A percentile compares a stretch with the other conserved stretches of the same genome.
Evolutionary conservation across 2,888 invertebrate species (phyloP).

Genomic region (Cryptosula pallasiana): DNA sequence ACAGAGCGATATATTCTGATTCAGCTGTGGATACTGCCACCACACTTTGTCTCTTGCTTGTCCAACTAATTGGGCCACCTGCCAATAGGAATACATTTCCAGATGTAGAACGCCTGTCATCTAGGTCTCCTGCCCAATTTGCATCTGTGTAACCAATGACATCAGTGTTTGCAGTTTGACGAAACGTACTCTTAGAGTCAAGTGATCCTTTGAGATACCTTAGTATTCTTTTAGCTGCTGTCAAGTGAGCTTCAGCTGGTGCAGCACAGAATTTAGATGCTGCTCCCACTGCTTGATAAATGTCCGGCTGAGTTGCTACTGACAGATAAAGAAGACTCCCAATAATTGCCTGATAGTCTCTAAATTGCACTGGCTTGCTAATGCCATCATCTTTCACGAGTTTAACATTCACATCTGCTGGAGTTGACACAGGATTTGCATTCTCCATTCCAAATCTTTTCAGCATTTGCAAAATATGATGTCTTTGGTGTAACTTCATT

Average conservation of each 20-base stretch:
- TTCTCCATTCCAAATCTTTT: slow-evolving; percentile 25
- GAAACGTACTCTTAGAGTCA: slow-evolving; percentile 24
- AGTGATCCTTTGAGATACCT: slow-evolving; percentile 28
- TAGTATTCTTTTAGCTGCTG: slow-evolving; percentile 30
- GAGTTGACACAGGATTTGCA: slow-evolving; percentile 29
- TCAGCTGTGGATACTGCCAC: too few species aligned
- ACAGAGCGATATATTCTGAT: too few species aligned
- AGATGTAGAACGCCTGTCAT: slow-evolving; percentile 38
- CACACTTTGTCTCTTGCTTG: too few species aligned
- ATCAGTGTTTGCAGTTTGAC: background rate
- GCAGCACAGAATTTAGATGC: slow-evolving; percentile 27
- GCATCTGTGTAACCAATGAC: slow-evolving; percentile 35
- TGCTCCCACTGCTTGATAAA: slow-evolving; percentile 28
- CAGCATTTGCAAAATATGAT: slow-evolving; percentile 26
- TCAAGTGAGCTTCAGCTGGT: slow-evolving; percentile 30
- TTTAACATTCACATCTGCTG: slow-evolving; percentile 25
- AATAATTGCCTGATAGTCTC: slow-evolving; percentile 26
- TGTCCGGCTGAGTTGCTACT: slow-evolving; percentile 30
- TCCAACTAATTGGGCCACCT: too few species aligned
- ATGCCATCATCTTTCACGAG: slow-evolving; percentile 16
- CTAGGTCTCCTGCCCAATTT: slow-evolving; percentile 39
- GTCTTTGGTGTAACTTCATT: slow-evolving; percentile 12
- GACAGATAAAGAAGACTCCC: slow-evolving; percentile 30
- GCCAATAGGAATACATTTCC: slow-evolving; percentile 37
- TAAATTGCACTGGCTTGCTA: slow-evolving; percentile 20